Evolutionary conservation across 2,113 vertebrate species (phyloP).

Genomic region (Atractosteus spatula): DNA sequence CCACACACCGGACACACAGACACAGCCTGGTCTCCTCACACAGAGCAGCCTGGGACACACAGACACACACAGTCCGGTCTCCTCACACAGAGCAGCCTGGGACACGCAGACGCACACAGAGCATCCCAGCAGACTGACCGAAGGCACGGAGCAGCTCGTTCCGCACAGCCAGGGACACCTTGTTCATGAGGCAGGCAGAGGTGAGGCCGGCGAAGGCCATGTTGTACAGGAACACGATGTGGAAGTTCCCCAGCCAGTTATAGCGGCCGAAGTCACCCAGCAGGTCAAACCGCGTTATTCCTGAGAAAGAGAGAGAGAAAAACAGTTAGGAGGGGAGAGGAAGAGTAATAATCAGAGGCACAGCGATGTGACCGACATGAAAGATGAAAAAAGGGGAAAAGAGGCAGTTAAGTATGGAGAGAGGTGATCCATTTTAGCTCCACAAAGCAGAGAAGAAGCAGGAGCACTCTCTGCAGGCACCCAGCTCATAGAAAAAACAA

Average conservation of each 20-base stretch:
- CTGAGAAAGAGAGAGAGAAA: conserved; percentile 48
- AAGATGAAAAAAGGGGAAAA: no score
- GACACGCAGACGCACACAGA: background rate
- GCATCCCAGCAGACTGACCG: conserved; percentile 66
- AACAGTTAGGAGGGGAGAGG: background rate
- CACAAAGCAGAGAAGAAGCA: no score
- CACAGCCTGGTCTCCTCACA: background rate
- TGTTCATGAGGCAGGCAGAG: conserved; percentile 88
- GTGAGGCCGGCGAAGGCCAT: conserved; percentile 88
- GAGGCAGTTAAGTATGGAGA: no score
- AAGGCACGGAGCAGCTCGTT: conserved; percentile 89
- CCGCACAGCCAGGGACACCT: conserved; percentile 84
- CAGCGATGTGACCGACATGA: no score
- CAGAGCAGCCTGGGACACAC: conserved; percentile 1
- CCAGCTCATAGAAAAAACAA: no score
- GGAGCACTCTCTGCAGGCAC: no score
- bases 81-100: background rate
- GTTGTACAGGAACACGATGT: conserved; percentile 92
- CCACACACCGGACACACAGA: background rate
- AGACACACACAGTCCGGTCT: background rate
- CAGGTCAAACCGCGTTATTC: conserved; percentile 91
- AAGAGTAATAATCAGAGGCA: no score
- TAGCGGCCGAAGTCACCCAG: conserved; percentile 92
- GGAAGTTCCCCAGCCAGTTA: conserved; percentile 95
- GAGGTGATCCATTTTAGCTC: no score